phyloP scores from a whole-genome alignment of 2,797 vertebrate species.

The Diglossa cyanea region DNA sequence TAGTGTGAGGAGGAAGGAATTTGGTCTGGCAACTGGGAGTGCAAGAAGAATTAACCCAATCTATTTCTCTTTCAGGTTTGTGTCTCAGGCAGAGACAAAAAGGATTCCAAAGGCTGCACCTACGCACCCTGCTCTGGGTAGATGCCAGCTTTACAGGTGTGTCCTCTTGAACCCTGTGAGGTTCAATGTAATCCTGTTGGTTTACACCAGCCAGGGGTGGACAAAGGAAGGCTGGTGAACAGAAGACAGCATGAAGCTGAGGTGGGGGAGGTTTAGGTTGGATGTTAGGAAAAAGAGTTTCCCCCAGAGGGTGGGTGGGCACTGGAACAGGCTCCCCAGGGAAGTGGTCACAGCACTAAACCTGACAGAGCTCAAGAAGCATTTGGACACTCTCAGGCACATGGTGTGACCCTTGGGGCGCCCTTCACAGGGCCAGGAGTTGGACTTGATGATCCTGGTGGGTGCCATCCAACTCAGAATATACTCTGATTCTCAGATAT shows the following conservation, averaged over 20 bases:
- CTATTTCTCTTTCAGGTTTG: neutral
- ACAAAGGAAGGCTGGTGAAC: neutral
- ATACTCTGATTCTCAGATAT: neutral
- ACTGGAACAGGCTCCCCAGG: neutral
- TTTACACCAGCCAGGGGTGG: neutral
- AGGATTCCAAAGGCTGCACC: neutral
- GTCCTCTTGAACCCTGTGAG: neutral
- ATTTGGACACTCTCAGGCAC: neutral
- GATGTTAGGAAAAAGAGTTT: neutral
- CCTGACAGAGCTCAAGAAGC: neutral
- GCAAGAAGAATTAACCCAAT: neutral
- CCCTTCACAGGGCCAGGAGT: neutral
- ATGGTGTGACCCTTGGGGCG: neutral
- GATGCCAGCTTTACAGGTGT: neutral
- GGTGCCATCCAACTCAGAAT: neutral
- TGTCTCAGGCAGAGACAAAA: neutral
- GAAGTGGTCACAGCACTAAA: neutral
- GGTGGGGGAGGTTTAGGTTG: fast-evolving
- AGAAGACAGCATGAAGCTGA: neutral
- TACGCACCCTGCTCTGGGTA: fast-evolving
- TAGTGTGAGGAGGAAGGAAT: neutral
- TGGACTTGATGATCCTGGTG: neutral
- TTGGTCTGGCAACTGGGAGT: neutral
- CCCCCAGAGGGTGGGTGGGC: neutral
- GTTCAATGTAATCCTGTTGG: neutral